phyloP scores from a whole-genome alignment of 2,888 invertebrate genomes.

The Melolontha melolontha region DNA sequence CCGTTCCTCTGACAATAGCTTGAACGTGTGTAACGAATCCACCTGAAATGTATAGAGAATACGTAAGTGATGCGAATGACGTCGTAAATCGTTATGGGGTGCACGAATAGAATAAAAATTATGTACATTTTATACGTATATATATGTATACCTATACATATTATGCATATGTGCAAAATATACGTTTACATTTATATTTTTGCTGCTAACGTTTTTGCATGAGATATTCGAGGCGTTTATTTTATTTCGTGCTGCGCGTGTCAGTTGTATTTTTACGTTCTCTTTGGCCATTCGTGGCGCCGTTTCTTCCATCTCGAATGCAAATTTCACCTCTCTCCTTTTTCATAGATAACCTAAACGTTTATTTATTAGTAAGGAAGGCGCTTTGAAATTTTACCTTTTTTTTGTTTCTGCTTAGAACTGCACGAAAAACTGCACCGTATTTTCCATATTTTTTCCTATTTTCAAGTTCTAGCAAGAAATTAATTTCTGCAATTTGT shows the following conservation, averaged over 20 bases:
- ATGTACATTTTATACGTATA: neutral
- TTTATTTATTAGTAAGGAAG: constrained; percentile 21
- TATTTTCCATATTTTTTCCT: neutral
- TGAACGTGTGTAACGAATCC: constrained; percentile 68
- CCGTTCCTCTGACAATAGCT: constrained; percentile 82
- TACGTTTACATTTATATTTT: neutral
- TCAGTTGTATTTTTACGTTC: constrained; percentile 1
- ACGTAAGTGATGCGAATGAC: constrained; percentile 28
- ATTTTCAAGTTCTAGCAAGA: neutral
- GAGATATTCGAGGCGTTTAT: constrained; percentile 17
- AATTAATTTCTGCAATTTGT: too few species aligned
- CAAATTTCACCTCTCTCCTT: constrained; percentile 7
- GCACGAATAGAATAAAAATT: constrained; percentile 41
- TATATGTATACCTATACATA: too few species aligned
- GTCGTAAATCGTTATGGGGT: constrained; percentile 38
- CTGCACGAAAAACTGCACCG: constrained; percentile 4
- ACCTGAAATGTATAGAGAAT: constrained; percentile 58
- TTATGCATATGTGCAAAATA: too few species aligned
- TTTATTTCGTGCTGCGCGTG: constrained; percentile 23
- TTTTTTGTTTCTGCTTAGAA: too few species aligned
- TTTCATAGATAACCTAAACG: constrained; percentile 14
- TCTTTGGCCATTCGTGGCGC: neutral
- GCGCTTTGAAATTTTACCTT: constrained; percentile 3
- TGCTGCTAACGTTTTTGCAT: constrained; percentile 15
- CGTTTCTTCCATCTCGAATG: constrained; percentile 4